Evolutionary conservation across 2,113 vertebrate genomes (phyloP), one percentile per base, ranked within the genome.

Genomic region (Fukomys damarensis): DNA sequence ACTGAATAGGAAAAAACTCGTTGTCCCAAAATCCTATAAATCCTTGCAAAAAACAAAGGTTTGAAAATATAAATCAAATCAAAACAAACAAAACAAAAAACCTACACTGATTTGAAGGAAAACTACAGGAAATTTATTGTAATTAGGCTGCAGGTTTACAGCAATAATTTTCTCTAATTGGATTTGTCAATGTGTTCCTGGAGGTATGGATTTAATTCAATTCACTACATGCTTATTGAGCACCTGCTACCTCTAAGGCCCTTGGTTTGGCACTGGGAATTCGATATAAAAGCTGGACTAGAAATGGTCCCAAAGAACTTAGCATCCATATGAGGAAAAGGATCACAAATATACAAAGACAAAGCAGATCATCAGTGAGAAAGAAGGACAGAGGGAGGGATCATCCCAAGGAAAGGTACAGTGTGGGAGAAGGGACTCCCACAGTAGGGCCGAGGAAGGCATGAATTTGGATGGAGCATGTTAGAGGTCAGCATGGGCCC

Each of bases 81-180:
- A 63, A 80, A 86, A 61, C 80, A 86, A 90, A 56, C 65, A 85
- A 89, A 83, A 70, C 56, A 96, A 96, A 96, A 76, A 22, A n/a
- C 30, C 19, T 93, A 72, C 52, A 95, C 38, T 94, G 86, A 95
- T 95, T 95, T 82, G 87, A 96, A 96, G 46, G 32, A 79, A 95
- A 95, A 85, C 81, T 68, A 94, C 30, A 90, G 85, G 61, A 96
- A 88, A 96, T 93, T 96, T 85, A 81, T 85, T 83, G 76, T 94
- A 93, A 97, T 95, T 95, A 95, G 91, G 91, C 41, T 91, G 49
- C 80, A 95, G 79, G 86, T 96, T 95, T 91, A 90, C 86, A 93
- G 95, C 52, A 92, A 81, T 93, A 97, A 95, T 94, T 97, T 81
- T 65, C 72, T 91, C 77, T 97, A 94, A 96, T 59, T 95, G 61